phyloP scores from a whole-genome alignment of 2,888 invertebrate genomes.

The Cremastinae sp. region DNA sequence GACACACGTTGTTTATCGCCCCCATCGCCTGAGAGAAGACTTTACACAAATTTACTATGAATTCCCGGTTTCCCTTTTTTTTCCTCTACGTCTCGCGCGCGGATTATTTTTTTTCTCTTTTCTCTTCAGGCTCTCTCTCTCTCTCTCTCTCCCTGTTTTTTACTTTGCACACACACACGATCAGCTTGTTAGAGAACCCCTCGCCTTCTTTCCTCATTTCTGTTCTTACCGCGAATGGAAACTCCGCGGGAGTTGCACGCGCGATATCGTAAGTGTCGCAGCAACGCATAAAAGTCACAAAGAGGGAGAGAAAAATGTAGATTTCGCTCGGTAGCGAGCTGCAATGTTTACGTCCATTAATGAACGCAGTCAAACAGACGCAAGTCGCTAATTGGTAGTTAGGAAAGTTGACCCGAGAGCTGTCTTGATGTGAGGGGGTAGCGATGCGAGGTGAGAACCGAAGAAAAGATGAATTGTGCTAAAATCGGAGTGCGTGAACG shows the following conservation, averaged over 20 bases:
- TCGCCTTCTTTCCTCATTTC: conserved; percentile 14
- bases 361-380: conserved; percentile 76
- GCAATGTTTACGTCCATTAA: conserved; percentile 75
- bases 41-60: conserved; percentile 46
- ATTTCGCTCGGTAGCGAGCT: conserved; percentile 63
- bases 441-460: conserved; percentile 37
- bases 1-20: conserved; percentile 57
- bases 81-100: conserved; percentile 42
- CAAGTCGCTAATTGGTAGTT: conserved; percentile 78
- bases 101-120: conserved; percentile 6
- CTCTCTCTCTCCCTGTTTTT: conserved; percentile 35
- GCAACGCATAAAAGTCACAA: conserved; percentile 36
- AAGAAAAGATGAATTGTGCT: conserved; percentile 23
- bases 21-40: conserved; percentile 68
- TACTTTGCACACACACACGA: conserved; percentile 27
- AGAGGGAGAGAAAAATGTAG: conserved; percentile 60
- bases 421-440: conserved; percentile 44
- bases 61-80: conserved; percentile 52
- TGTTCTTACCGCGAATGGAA: conserved; percentile 17
- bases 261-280: conserved; percentile 33
- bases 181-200: conserved; percentile 55
- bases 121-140: not conserved
- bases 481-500: conserved; percentile 25
- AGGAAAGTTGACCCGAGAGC: conserved; percentile 73
- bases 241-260: conserved; percentile 2